Conservation (phyloP, 1,140 invertebrate species). For the Tetramorium parvispinum region DNA sequence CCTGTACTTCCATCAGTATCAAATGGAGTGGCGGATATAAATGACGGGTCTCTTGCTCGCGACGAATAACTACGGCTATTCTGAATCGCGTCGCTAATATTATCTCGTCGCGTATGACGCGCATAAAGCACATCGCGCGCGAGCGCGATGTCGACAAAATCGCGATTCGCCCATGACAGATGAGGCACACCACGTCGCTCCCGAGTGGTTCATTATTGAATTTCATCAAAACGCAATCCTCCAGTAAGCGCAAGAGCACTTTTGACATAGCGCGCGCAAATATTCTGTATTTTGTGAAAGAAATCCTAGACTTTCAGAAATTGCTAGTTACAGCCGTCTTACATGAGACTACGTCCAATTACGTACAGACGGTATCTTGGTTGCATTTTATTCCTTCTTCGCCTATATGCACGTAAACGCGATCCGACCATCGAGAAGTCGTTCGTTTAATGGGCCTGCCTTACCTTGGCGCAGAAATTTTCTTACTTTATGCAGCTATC, state of each 20-base stretch:
- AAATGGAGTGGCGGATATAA: slow-evolving; percentile 60
- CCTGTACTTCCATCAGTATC: slow-evolving; percentile 48
- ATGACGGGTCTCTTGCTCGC: slow-evolving; percentile 52
- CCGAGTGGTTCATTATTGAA: slow-evolving; percentile 36
- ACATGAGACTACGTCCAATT: slow-evolving; percentile 15
- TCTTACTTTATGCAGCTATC: slow-evolving; percentile 28
- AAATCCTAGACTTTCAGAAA: slow-evolving; percentile 21
- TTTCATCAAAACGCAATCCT: slow-evolving; percentile 43
- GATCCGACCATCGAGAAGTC: slow-evolving; percentile 30
- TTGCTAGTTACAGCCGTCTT: background rate
- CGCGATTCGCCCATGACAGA: slow-evolving; percentile 49
- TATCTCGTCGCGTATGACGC: slow-evolving; percentile 45
- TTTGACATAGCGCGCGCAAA: background rate
- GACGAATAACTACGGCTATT: slow-evolving; percentile 56
- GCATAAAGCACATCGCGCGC: slow-evolving; percentile 36
- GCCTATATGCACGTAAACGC: background rate
- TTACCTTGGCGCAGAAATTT: slow-evolving; percentile 23
- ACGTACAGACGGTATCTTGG: slow-evolving; percentile 3
- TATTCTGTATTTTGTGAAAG: background rate
- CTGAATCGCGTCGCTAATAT: slow-evolving; percentile 51
- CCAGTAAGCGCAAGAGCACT: background rate
- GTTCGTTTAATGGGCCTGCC: slow-evolving; percentile 34
- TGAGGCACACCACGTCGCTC: background rate
- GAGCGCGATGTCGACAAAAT: slow-evolving; percentile 33
- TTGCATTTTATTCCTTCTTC: background rate